Conservation (phyloP, 2,797 vertebrate genomes). For the Onychomys arenicola region DNA sequence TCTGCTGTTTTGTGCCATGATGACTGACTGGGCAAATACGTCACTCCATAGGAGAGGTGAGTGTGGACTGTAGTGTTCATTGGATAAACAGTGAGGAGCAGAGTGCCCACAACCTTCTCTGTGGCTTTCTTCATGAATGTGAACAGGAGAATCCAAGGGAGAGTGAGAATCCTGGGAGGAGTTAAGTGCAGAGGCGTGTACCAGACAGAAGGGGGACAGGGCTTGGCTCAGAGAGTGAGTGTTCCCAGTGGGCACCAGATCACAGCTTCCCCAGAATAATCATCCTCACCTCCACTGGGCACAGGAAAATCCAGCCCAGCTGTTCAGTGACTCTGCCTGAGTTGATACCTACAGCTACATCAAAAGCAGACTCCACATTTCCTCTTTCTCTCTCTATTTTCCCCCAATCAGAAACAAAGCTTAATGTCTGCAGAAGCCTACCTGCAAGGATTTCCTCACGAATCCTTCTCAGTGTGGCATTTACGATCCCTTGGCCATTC, state of each 20-base stretch:
- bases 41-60: background rate
- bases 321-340: constrained; percentile 44
- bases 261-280: background rate
- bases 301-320: constrained; percentile 17
- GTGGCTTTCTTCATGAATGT: background rate
- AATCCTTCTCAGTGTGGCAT: background rate
- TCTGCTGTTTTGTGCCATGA: background rate
- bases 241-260: background rate
- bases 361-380: background rate
- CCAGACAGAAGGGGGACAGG: background rate
- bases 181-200: rapidly evolving
- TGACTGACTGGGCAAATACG: background rate
- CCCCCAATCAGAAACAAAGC: background rate
- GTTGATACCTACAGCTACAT: background rate
- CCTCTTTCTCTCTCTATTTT: background rate
- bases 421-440: background rate
- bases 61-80: background rate
- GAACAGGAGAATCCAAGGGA: background rate
- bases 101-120: background rate
- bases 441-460: background rate
- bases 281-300: background rate
- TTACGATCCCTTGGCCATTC: background rate
- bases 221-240: background rate
- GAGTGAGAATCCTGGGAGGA: background rate
- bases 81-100: background rate